A percentile compares a stretch with the other conserved stretches of the same genome.
phyloP scores from a whole-genome alignment of 2,113 vertebrate species.

The Merops nubicus region DNA sequence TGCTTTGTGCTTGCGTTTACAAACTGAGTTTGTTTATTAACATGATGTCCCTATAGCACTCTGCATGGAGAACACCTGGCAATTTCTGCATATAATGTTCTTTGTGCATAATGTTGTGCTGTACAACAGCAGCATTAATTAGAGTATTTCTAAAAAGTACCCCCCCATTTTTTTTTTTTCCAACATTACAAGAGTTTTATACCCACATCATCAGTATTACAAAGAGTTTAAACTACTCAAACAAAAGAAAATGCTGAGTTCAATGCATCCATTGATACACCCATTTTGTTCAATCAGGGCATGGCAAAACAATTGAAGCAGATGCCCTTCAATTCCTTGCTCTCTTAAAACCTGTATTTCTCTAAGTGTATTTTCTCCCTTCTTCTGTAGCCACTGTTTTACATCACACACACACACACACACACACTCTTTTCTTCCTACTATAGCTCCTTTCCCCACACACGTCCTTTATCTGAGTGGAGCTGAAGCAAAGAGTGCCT shows the following conservation, averaged over 20 bases:
- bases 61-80: neutral
- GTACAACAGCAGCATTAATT: neutral
- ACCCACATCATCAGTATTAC: neutral
- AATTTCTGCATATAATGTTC: neutral
- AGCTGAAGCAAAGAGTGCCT: neutral
- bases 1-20: neutral
- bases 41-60: neutral
- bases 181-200: neutral
- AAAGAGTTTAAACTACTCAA: neutral
- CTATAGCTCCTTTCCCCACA: neutral
- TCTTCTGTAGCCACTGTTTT: neutral
- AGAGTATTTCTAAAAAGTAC: neutral
- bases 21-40: neutral
- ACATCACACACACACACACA: neutral
- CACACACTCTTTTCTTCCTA: neutral
- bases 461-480: neutral
- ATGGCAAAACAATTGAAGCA: neutral
- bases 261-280: neutral
- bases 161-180: rapidly evolving
- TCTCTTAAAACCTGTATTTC: neutral
- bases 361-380: neutral
- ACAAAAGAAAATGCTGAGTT: neutral
- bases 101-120: neutral
- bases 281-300: neutral
- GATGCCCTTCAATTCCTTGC: neutral